These are phyloP conservation scores for Nomada flava DNA, from an alignment of 2,888 invertebrate species.

Conservation along the genomic window DNA sequence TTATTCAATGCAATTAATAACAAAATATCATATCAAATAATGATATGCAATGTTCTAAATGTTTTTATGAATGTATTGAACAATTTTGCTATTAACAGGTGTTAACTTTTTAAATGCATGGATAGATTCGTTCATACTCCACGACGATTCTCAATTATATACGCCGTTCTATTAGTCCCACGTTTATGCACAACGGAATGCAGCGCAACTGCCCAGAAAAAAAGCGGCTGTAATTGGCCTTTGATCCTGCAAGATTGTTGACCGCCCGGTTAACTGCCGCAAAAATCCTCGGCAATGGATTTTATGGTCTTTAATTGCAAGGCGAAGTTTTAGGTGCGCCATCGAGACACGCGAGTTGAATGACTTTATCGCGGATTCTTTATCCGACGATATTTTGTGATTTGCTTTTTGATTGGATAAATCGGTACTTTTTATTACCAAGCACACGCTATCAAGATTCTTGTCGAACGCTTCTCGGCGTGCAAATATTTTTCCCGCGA, in stretches of 20 bases:
- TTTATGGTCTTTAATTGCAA: slow-evolving; percentile 18
- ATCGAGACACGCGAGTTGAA: slow-evolving; percentile 10
- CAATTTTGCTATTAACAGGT: neutral
- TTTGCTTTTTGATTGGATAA: slow-evolving; percentile 7
- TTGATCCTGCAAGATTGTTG: slow-evolving; percentile 23
- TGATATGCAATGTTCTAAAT: too few species aligned
- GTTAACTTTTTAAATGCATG: neutral
- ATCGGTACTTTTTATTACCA: neutral
- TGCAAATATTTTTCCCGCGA: neutral
- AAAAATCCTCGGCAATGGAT: slow-evolving; percentile 13
- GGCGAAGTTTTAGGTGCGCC: neutral
- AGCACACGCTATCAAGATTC: neutral
- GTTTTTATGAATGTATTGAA: too few species aligned
- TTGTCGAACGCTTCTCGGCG: neutral
- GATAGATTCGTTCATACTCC: neutral
- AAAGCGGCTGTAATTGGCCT: slow-evolving; percentile 10
- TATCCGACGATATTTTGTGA: neutral
- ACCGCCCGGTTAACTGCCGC: slow-evolving; percentile 23
- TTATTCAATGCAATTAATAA: too few species aligned
- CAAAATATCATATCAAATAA: too few species aligned
- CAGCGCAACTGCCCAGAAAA: slow-evolving; percentile 15
- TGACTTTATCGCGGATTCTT: slow-evolving; percentile 14
- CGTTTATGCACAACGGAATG: slow-evolving; percentile 24
- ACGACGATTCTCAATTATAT: neutral
- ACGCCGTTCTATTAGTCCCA: neutral